Evolutionary conservation across 2,888 invertebrate genomes (phyloP).

Genomic region (Helicoverpa assulta): DNA sequence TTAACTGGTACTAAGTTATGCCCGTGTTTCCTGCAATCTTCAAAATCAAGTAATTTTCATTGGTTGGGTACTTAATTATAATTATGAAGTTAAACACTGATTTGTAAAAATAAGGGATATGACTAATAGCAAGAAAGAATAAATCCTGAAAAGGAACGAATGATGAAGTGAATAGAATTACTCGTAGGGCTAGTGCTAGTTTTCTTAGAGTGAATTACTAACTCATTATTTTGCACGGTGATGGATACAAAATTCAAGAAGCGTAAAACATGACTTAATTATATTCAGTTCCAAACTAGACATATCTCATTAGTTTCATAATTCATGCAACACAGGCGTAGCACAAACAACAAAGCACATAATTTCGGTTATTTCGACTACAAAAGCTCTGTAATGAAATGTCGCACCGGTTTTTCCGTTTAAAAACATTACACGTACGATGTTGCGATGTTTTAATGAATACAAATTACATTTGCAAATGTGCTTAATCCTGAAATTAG

Average conservation of each 20-base stretch:
- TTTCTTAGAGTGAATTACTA: too few species aligned
- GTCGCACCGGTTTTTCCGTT: conserved; percentile 60
- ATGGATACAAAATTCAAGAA: not conserved
- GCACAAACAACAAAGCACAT: conserved; percentile 19
- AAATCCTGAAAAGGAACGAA: too few species aligned
- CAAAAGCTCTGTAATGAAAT: conserved; percentile 54
- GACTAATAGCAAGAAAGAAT: too few species aligned
- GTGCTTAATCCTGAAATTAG: conserved; percentile 89
- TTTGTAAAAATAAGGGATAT: too few species aligned
- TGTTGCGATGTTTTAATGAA: conserved; percentile 83
- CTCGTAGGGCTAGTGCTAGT: too few species aligned
- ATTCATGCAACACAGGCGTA: conserved; percentile 9
- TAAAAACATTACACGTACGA: conserved; percentile 77
- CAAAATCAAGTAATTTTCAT: too few species aligned
- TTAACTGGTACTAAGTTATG: too few species aligned
- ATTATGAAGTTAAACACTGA: too few species aligned
- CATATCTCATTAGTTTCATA: conserved; percentile 5
- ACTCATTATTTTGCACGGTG: not conserved
- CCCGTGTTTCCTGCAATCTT: too few species aligned
- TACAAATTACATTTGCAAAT: conserved; percentile 90
- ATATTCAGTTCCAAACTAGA: conserved; percentile 1
- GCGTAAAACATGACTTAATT: not conserved
- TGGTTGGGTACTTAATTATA: too few species aligned
- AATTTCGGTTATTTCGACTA: conserved; percentile 42
- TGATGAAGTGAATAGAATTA: too few species aligned